Percentiles rank a stretch among this genome's conserved stretches.
Conservation (phyloP, 2,797 vertebrate genomes). For the Anabas testudineus region DNA sequence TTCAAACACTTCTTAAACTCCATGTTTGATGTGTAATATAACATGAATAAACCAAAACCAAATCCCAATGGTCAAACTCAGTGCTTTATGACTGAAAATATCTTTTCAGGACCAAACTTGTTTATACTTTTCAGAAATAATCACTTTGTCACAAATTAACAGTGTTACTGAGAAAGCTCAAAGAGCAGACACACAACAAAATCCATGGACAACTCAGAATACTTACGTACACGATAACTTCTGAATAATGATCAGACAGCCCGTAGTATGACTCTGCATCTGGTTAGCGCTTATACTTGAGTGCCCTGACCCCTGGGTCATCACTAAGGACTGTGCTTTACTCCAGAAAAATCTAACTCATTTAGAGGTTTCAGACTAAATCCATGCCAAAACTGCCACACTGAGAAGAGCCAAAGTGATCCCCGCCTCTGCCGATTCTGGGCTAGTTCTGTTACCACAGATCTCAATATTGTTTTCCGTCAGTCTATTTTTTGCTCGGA, state of each 20-base stretch:
- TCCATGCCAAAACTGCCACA: slow-evolving; percentile 41
- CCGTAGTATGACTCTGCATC: neutral
- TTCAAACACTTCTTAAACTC: too few species aligned
- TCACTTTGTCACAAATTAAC: slow-evolving; percentile 6
- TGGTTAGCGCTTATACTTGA: slow-evolving; percentile 24
- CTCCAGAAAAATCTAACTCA: slow-evolving; percentile 38
- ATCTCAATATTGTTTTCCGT: slow-evolving; percentile 69
- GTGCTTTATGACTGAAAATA: neutral
- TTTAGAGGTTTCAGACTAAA: slow-evolving; percentile 65
- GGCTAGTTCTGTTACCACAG: slow-evolving; percentile 48
- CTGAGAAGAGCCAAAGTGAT: slow-evolving; percentile 49
- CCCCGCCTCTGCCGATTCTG: slow-evolving; percentile 47
- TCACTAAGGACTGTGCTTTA: slow-evolving; percentile 45
- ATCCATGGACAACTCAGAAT: neutral
- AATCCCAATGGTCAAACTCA: neutral
- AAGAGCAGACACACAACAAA: neutral
- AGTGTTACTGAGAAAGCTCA: neutral
- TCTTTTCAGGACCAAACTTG: neutral
- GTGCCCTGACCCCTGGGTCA: slow-evolving; percentile 37
- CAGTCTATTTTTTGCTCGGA: slow-evolving; percentile 67
- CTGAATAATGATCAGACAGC: slow-evolving; percentile 17
- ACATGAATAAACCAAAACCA: neutral
- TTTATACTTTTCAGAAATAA: neutral
- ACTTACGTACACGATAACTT: neutral
- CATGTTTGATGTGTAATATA: neutral